Conservation (phyloP, 2,113 vertebrate genomes). For the Trematomus loennbergii region DNA sequence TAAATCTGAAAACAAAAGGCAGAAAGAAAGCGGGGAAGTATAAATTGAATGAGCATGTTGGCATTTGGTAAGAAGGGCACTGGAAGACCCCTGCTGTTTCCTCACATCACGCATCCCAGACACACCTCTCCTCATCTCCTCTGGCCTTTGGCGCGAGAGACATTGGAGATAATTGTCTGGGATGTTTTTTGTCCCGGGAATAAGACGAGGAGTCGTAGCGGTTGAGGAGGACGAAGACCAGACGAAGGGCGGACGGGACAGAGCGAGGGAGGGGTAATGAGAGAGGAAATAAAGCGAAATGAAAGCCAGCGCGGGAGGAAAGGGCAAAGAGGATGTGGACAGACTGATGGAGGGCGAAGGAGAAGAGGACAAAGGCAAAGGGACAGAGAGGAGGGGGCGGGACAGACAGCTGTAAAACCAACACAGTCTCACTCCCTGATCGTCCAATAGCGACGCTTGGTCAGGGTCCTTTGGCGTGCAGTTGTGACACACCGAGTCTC, state of each 20-base stretch:
- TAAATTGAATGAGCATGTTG: constrained; percentile 62
- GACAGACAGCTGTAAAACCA: too few relatives aligned
- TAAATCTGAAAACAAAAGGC: constrained; percentile 72
- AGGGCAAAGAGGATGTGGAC: constrained; percentile 46
- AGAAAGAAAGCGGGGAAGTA: constrained; percentile 31
- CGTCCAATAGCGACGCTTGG: too few relatives aligned
- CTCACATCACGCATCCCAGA: constrained; percentile 37
- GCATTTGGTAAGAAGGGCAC: constrained; percentile 71
- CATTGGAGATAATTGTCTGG: constrained; percentile 58
- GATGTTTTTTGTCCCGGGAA: constrained; percentile 59
- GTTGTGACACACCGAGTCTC: too few relatives aligned
- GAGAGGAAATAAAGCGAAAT: constrained; percentile 52
- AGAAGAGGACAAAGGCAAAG: constrained; percentile 16
- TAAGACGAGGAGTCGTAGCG: constrained; percentile 33
- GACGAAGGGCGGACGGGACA: constrained; percentile 47
- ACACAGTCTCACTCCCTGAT: too few relatives aligned
- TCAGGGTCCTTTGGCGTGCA: too few relatives aligned
- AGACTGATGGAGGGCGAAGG: constrained; percentile 15
- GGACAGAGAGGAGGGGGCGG: neutral
- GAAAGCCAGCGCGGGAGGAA: constrained; percentile 16
- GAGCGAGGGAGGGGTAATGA: constrained; percentile 41
- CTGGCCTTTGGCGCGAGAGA: constrained; percentile 55
- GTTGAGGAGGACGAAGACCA: constrained; percentile 43
- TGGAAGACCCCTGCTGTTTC: constrained; percentile 52
- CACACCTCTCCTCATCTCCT: constrained; percentile 59